Conservation (phyloP, 2,113 vertebrate genomes). For the Hippocampus comes region DNA sequence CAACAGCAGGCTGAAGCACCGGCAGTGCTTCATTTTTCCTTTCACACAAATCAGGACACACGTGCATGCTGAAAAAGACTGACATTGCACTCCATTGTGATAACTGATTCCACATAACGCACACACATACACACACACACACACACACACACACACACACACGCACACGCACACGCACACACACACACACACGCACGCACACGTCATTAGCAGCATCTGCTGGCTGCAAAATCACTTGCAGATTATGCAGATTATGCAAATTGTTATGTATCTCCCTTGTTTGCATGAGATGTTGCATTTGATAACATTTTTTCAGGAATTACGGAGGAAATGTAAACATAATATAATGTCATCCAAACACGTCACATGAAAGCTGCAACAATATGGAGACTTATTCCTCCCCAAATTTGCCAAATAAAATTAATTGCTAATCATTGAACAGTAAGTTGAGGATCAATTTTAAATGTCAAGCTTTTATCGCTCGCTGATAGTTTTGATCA, state of each 20-base stretch:
- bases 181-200: not conserved
- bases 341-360: not conserved
- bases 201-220: not conserved
- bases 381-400: not conserved
- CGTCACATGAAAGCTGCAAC: not conserved
- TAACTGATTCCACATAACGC: slow-evolving; percentile 7
- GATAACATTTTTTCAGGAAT: not conserved
- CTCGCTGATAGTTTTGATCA: too few species aligned
- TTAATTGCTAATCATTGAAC: not conserved
- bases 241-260: slow-evolving; percentile 25
- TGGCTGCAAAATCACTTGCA: too few species aligned
- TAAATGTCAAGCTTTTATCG: too few species aligned
- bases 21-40: not conserved
- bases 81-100: slow-evolving; percentile 19
- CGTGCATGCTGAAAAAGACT: slow-evolving; percentile 1
- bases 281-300: not conserved
- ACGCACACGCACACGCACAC: not conserved
- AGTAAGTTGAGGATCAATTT: too few species aligned
- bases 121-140: slow-evolving; percentile 1
- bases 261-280: not conserved
- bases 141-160: not conserved
- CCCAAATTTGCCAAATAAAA: not conserved
- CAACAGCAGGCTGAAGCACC: slow-evolving; percentile 52
- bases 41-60: not conserved
- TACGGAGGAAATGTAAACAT: not conserved